phyloP scores from a whole-genome alignment of 2,113 vertebrate species.

The Propithecus coquereli region DNA sequence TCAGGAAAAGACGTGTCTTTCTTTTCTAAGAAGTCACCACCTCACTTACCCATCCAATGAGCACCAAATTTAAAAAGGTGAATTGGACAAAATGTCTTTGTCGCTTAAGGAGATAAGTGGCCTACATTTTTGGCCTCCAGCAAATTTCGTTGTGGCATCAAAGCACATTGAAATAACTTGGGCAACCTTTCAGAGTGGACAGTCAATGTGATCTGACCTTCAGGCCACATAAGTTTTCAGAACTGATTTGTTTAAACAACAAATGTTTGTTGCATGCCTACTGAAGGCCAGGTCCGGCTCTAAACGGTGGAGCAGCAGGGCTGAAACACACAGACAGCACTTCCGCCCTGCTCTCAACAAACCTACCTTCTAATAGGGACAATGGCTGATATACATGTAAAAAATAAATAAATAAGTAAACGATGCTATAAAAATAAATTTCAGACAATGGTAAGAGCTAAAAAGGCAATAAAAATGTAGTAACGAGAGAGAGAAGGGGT shows the following conservation, averaged over 20 bases:
- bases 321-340: background rate
- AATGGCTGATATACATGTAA: accelerated
- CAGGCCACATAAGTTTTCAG: background rate
- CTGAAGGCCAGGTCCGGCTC: background rate
- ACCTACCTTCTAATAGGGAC: background rate
- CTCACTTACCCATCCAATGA: background rate
- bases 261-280: background rate
- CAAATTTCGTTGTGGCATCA: background rate
- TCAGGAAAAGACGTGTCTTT: background rate
- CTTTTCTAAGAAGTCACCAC: background rate
- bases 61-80: background rate
- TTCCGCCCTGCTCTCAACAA: background rate
- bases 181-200: background rate
- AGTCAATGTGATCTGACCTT: background rate
- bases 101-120: background rate
- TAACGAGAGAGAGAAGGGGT: background rate
- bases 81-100: background rate
- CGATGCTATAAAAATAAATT: background rate
- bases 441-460: background rate
- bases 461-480: background rate
- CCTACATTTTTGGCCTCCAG: background rate
- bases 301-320: accelerated
- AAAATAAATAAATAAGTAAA: background rate
- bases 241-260: constrained; percentile 16
- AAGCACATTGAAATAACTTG: background rate